Evolutionary conservation across 1,140 invertebrate genomes (phyloP), one percentile per base, ranked within the genome.

Genomic region (Caerostris extrusa): DNA sequence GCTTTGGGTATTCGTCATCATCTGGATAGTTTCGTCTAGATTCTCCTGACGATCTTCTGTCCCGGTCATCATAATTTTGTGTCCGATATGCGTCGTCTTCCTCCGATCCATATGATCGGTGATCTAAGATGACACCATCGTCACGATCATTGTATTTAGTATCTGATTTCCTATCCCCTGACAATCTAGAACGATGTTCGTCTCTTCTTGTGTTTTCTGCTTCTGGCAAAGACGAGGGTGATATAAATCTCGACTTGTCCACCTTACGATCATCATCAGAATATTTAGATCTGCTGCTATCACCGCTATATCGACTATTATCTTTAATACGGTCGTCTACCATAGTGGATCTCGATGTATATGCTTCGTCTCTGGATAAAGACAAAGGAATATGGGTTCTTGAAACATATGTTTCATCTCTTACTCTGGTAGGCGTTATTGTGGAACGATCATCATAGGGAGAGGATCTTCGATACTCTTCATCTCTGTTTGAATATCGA

Each of bases 371-470:
- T 17, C 34, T 50, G 57, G 5, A 19, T 77, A 8, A 12, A 5
- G 71, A 12, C 5, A 50, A 7, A 12, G 19, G 19, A 7, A 77
- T 34, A 53, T 19, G 14, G 12, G 71, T 12, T 7, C 14, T 53
- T 0, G 90, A 14, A 34, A 64, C 7, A 12, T 90, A 90, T 3
- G 64, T 19, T 55, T 90, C 67, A 19, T 90, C 88, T 77, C 67
- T 90, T 34, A 82, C 71, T 91, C 71, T 81, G 19, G 90, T 61
- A 50, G 90, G 90, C 12, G n/a, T 34, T 34, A 91, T 91, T 82
- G 71, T 82, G 19, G 61, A 71, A 60, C 71, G 12, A 34, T 81
- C 90, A 61, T 91, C 90, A 50, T 34, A 60, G 17, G 34, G 56
- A 82, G 90, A 77, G 2, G 71, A 57, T 61, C 64, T 77, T 58